Evolutionary conservation across 2,797 vertebrate genomes (phyloP), one percentile per base, ranked within the genome.

Genomic region (Eleutherodactylus coqui): DNA sequence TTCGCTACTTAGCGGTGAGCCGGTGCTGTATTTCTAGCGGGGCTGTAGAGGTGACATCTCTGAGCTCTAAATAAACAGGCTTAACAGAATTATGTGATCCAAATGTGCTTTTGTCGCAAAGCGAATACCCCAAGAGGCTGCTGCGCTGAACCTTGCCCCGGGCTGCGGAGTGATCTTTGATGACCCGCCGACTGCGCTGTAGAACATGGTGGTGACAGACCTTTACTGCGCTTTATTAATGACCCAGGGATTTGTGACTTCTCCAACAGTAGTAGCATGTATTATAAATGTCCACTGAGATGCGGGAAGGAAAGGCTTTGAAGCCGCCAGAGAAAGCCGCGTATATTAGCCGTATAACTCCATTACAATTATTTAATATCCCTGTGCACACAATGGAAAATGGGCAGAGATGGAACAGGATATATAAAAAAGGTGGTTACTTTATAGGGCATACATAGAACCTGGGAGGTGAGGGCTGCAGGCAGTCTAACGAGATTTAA

Each of bases 211-310:
- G 82, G 19, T 49, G 67, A 75, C 82, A 64, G 82, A 73, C 67
- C 29, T 64, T 73, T 67, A 41, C 53, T 49, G 53, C 41, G 19
- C 49, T 32, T 84, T 84, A 84, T 84, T 84, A 77, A 67, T 76
- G 58, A 29, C 53, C 41, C 32, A 34, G 82, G 73, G 82, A 77
- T 67, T 84, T 84, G 73, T 64, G 73, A 58, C 19, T 82, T 69
- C 43, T 73, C 21, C 36, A 38, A 38, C 34, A 17, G 80, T 7
- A 5, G 51, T 75, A 24, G 29, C n/a, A 10, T n/a, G 32, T 51
- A 69, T 69, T 69, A 70, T 53, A 70, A 27, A 69, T 64, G 78
- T 29, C 29, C 51, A 62, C 79, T 16, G 79, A 81, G 64, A 36
- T 32, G 43, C 24, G 55, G 78, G n/a, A 49, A 80, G 47, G 14